These are phyloP conservation scores for Tenthredo livida DNA, from an alignment of 2,888 invertebrate genomes.

Conservation along the genomic window DNA sequence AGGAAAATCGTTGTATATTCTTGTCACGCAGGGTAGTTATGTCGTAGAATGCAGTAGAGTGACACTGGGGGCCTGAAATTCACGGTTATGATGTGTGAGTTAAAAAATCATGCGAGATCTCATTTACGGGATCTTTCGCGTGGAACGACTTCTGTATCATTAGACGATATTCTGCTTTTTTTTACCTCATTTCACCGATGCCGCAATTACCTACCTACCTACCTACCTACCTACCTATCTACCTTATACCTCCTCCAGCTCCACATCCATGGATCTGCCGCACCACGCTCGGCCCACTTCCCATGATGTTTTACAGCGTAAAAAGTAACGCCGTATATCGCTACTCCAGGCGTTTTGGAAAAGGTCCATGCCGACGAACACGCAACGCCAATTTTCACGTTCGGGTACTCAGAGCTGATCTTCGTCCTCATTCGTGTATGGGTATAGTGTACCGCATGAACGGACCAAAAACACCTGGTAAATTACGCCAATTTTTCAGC, in stretches of 20 bases:
- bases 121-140: slow-evolving; percentile 41
- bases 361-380: slow-evolving; percentile 37
- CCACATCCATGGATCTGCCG: slow-evolving; percentile 5
- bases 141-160: slow-evolving; percentile 48
- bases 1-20: slow-evolving; percentile 3
- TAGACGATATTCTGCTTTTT: slow-evolving; percentile 8
- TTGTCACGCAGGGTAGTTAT: neutral
- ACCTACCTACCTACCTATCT: neutral
- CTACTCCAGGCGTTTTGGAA: slow-evolving; percentile 37
- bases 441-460: neutral
- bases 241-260: neutral
- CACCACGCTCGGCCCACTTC: slow-evolving; percentile 30
- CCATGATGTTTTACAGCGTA: slow-evolving; percentile 18
- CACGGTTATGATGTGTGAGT: neutral
- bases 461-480: neutral
- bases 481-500: neutral
- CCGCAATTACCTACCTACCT: slow-evolving; percentile 37
- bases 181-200: slow-evolving; percentile 34
- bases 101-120: slow-evolving; percentile 10
- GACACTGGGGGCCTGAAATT: neutral
- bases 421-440: neutral
- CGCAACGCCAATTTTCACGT: slow-evolving; percentile 38
- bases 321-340: slow-evolving; percentile 13
- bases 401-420: neutral
- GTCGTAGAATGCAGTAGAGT: neutral